Percentiles rank a stretch among this genome's conserved stretches.
These are phyloP conservation scores for Monodelphis domestica DNA, from an alignment of 2,797 vertebrate species.

Conservation along the genomic window DNA sequence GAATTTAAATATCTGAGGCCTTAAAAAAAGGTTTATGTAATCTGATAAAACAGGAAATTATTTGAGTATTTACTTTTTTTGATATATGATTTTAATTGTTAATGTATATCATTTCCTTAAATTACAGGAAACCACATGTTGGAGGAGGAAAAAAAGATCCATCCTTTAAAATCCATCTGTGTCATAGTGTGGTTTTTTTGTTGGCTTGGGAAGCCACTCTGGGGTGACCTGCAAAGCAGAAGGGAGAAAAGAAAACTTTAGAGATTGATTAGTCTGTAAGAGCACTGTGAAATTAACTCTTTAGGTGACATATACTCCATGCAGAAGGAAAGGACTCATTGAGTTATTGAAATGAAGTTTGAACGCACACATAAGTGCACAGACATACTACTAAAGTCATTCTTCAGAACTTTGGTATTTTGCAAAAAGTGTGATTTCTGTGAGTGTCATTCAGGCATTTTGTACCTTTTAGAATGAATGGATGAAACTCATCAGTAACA, in stretches of 20 bases:
- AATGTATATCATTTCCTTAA: constrained; percentile 39
- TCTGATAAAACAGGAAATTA: constrained; percentile 41
- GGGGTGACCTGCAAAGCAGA: constrained; percentile 48
- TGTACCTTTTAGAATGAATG: not conserved
- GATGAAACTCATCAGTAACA: not conserved
- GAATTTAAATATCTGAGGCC: constrained; percentile 36
- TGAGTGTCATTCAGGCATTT: not conserved
- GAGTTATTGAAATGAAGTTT: not conserved
- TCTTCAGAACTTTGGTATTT: not conserved
- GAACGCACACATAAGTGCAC: not conserved
- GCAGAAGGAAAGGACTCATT: not conserved
- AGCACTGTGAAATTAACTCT: not conserved
- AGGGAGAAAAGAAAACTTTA: constrained; percentile 45
- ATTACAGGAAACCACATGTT: constrained; percentile 27
- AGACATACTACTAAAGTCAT: not conserved
- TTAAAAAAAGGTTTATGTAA: constrained; percentile 19
- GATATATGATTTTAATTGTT: constrained; percentile 62
- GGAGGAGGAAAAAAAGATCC: not conserved
- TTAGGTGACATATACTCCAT: not conserved
- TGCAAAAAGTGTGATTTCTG: not conserved
- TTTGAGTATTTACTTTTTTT: constrained; percentile 49
- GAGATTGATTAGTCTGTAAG: constrained; percentile 56
- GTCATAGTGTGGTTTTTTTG: constrained; percentile 22
- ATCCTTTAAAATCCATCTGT: constrained; percentile 26
- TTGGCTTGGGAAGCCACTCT: constrained; percentile 30